phyloP scores from a whole-genome alignment of 2,797 vertebrate genomes.

The Sebastes variabilis region DNA sequence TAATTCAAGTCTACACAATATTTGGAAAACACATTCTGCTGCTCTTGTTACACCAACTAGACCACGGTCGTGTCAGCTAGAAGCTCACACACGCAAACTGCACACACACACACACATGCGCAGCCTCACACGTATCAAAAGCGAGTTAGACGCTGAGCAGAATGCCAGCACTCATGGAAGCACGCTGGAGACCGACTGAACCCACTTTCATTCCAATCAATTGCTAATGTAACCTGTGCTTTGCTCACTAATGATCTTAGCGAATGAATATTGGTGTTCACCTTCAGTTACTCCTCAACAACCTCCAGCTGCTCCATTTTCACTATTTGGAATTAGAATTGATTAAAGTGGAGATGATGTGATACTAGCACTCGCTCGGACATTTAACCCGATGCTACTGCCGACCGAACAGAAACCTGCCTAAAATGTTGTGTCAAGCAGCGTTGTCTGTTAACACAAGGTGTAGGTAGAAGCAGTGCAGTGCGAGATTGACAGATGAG shows the following conservation, averaged over 20 bases:
- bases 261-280: conserved; percentile 35
- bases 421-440: background rate
- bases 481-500: background rate
- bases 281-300: background rate
- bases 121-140: background rate
- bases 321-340: conserved; percentile 9
- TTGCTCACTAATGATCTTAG: conserved; percentile 23
- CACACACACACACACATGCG: background rate
- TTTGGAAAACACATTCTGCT: background rate
- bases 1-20: background rate
- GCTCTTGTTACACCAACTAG: background rate
- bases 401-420: background rate
- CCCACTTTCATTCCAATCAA: conserved; percentile 10
- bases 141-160: background rate
- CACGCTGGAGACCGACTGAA: background rate
- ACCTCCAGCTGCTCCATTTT: conserved; percentile 1
- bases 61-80: background rate
- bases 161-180: background rate
- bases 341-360: conserved; percentile 15
- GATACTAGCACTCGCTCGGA: background rate
- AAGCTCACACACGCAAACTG: background rate
- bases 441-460: background rate
- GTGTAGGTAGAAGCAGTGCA: background rate
- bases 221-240: conserved; percentile 12
- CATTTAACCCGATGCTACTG: background rate